These are phyloP conservation scores for Magallana gigas DNA, from an alignment of 1,140 invertebrate species.

Conservation along the genomic window DNA sequence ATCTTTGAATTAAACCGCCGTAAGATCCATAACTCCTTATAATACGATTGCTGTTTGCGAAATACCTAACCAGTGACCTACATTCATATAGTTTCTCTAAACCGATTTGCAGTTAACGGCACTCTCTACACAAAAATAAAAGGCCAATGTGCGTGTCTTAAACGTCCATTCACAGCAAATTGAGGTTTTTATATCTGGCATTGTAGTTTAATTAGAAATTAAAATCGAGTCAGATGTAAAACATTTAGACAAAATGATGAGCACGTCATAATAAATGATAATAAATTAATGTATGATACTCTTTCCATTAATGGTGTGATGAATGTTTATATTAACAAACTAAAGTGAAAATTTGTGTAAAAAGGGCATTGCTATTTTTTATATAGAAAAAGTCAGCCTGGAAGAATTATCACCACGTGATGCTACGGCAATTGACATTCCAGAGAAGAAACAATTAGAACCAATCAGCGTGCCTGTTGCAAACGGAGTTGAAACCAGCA, in stretches of 20 bases:
- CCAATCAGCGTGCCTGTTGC: not conserved
- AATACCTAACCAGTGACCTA: not conserved
- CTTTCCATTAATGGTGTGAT: too few species aligned
- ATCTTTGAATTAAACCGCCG: not conserved
- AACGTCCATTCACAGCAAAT: not conserved
- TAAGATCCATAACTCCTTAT: not conserved
- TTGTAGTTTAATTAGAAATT: not conserved
- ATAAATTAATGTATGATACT: too few species aligned
- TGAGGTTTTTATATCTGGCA: not conserved
- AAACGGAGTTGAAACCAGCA: not conserved
- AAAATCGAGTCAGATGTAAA: not conserved
- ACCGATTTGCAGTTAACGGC: not conserved
- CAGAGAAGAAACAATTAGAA: slow-evolving; percentile 10
- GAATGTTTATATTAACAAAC: not conserved
- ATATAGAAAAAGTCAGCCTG: slow-evolving; percentile 2
- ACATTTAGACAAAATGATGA: not conserved
- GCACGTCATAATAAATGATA: not conserved
- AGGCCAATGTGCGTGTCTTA: not conserved
- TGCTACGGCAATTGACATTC: not conserved
- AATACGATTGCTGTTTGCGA: not conserved
- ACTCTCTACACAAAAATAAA: not conserved
- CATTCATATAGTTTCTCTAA: not conserved
- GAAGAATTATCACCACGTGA: slow-evolving; percentile 5
- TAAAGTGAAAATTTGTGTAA: too few species aligned
- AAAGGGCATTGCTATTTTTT: not conserved